Evolutionary conservation across 2,113 vertebrate genomes (phyloP).

Genomic region (Cottus gobio): DNA sequence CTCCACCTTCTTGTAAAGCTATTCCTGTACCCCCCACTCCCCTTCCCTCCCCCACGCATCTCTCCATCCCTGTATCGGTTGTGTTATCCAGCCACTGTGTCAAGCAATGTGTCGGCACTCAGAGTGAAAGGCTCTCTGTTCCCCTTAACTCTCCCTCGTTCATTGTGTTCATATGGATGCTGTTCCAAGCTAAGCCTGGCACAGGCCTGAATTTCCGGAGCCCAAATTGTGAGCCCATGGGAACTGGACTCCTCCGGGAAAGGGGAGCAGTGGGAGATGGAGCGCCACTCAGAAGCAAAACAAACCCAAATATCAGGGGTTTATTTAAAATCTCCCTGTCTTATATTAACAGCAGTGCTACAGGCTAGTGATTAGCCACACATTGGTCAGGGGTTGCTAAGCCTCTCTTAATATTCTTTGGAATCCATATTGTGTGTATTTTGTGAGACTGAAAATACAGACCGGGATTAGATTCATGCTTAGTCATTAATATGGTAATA

Average conservation of each 20-base stretch:
- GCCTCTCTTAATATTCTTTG: conserved; percentile 52
- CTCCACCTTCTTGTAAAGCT: background rate
- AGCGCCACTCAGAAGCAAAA: conserved; percentile 71
- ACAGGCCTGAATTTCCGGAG: conserved; percentile 73
- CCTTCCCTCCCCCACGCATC: background rate
- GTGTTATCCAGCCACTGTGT: conserved; percentile 33
- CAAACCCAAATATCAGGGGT: conserved; percentile 71
- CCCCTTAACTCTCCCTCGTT: conserved; percentile 23
- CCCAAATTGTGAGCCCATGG: conserved; percentile 62
- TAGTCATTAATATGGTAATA: conserved; percentile 6
- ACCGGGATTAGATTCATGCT: background rate
- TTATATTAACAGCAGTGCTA: conserved; percentile 71
- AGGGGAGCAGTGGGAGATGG: conserved; percentile 51
- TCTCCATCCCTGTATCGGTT: conserved; percentile 8
- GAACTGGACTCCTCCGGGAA: conserved; percentile 58
- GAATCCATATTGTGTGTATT: conserved; percentile 52
- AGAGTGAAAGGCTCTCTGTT: conserved; percentile 56
- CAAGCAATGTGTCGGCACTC: conserved; percentile 47
- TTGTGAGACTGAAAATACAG: conserved; percentile 32
- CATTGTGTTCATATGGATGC: conserved; percentile 60
- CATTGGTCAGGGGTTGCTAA: conserved; percentile 60
- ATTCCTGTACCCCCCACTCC: too few relatives aligned
- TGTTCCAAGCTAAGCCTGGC: conserved; percentile 72
- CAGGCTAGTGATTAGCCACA: conserved; percentile 68
- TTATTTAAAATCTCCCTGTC: conserved; percentile 73